A percentile compares a stretch with the other conserved stretches of the same genome.
phyloP scores from a whole-genome alignment of 2,113 vertebrate genomes.

The Seriola aureovittata region DNA sequence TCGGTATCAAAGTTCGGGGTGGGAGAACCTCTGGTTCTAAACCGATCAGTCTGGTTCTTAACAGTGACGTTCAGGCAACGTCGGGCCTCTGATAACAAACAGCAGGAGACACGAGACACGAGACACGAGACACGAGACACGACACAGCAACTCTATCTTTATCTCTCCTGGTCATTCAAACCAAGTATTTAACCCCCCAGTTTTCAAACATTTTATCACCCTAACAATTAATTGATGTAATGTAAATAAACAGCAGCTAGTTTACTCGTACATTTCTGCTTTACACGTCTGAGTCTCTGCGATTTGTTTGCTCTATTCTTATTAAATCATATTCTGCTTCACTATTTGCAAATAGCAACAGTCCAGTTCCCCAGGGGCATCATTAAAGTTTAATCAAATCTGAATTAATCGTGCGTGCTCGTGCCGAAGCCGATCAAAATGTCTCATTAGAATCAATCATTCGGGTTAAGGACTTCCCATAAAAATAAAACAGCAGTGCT shows the following conservation, averaged over 20 bases:
- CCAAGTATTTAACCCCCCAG: too few relatives aligned
- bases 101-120: too few relatives aligned
- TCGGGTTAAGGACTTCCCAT: slow-evolving; percentile 64
- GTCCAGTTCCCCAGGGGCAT: slow-evolving; percentile 64
- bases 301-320: slow-evolving; percentile 29
- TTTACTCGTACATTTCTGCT: neutral
- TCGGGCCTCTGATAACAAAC: too few relatives aligned
- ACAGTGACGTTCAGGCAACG: too few relatives aligned
- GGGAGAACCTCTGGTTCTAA: too few relatives aligned
- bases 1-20: too few relatives aligned
- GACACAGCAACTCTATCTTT: too few relatives aligned
- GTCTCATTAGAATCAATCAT: slow-evolving; percentile 71
- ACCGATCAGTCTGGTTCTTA: too few relatives aligned
- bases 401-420: slow-evolving; percentile 62
- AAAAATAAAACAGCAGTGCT: slow-evolving; percentile 36
- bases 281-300: neutral
- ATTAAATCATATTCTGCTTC: slow-evolving; percentile 25
- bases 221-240: too few relatives aligned
- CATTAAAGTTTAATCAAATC: slow-evolving; percentile 70
- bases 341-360: slow-evolving; percentile 50
- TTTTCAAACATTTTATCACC: too few relatives aligned
- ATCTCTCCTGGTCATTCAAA: too few relatives aligned
- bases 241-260: neutral
- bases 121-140: too few relatives aligned
- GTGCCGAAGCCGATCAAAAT: slow-evolving; percentile 63